A percentile compares a stretch with the other conserved stretches of the same genome.
phyloP scores from a whole-genome alignment of 2,113 vertebrate genomes.

The Gallinago media region DNA sequence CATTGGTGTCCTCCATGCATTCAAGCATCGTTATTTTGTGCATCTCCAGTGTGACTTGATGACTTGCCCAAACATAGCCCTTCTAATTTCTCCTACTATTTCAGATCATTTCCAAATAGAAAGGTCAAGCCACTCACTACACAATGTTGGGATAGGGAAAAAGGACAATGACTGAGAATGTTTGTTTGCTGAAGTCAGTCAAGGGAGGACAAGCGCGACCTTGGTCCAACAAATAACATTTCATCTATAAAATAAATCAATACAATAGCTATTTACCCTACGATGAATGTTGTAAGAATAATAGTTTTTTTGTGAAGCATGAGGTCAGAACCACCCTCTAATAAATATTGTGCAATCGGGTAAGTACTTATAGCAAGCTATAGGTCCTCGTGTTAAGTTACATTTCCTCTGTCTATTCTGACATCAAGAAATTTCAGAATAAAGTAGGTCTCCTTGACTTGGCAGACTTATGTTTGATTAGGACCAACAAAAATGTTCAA shows the following conservation, averaged over 20 bases:
- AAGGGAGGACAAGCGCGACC: neutral
- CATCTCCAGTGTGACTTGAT: neutral
- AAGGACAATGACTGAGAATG: neutral
- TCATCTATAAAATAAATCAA: constrained; percentile 13
- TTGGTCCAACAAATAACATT: neutral
- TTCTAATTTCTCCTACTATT: neutral
- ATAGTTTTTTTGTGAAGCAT: neutral
- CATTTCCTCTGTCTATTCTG: neutral
- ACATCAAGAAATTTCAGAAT: neutral
- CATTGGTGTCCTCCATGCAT: neutral
- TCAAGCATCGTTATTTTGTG: neutral
- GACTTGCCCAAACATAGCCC: neutral
- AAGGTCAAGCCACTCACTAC: neutral
- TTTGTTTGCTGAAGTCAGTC: neutral
- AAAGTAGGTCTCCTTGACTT: neutral
- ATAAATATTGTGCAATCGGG: neutral
- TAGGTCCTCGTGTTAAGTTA: neutral
- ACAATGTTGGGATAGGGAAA: neutral
- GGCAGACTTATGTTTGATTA: neutral
- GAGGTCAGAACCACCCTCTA: neutral
- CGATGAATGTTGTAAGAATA: neutral
- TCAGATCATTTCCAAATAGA: neutral
- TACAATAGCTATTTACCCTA: neutral
- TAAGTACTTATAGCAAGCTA: neutral
- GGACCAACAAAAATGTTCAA: neutral